These are phyloP conservation scores for Aurelia sp. DNA, from an alignment of 30 jellyfish, hydroid and myxozoan species.

Conservation along the genomic window DNA sequence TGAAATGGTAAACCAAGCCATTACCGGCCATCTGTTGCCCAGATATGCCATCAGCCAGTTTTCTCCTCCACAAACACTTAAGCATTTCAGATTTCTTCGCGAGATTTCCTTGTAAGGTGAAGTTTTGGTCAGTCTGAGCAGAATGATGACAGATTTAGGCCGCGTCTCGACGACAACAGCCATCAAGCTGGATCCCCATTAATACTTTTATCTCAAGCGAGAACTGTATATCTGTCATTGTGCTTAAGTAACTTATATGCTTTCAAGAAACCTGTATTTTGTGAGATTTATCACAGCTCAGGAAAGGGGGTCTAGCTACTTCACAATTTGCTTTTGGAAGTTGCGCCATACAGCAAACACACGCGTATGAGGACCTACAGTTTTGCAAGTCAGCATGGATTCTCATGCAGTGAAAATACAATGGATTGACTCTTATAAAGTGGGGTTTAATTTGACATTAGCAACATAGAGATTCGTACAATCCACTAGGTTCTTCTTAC, in stretches of 20 bases:
- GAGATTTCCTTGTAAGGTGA: neutral
- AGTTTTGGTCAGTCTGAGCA: neutral
- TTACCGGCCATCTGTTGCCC: too few species aligned
- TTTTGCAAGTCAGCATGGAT: neutral
- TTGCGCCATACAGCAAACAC: neutral
- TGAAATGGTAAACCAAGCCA: too few species aligned
- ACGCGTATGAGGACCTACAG: neutral
- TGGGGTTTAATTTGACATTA: too few species aligned
- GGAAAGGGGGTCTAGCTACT: too few species aligned
- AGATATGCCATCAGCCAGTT: too few species aligned
- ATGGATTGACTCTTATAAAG: too few species aligned
- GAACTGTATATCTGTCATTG: conserved; percentile 22
- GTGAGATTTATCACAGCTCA: conserved; percentile 10
- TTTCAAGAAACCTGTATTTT: conserved; percentile 25
- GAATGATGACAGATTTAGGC: conserved; percentile 10
- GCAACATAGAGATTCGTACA: too few species aligned
- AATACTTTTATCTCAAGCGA: conserved; percentile 18
- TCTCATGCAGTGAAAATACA: too few species aligned
- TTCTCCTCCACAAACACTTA: too few species aligned
- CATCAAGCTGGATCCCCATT: conserved; percentile 8
- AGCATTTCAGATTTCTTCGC: too few species aligned
- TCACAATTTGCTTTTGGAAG: neutral
- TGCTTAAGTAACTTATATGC: conserved; percentile 1
- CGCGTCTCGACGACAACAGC: conserved; percentile 2
- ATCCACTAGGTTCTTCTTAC: too few species aligned